Conservation (phyloP, 2,797 vertebrate species). For the Hippoglossus hippoglossus region DNA sequence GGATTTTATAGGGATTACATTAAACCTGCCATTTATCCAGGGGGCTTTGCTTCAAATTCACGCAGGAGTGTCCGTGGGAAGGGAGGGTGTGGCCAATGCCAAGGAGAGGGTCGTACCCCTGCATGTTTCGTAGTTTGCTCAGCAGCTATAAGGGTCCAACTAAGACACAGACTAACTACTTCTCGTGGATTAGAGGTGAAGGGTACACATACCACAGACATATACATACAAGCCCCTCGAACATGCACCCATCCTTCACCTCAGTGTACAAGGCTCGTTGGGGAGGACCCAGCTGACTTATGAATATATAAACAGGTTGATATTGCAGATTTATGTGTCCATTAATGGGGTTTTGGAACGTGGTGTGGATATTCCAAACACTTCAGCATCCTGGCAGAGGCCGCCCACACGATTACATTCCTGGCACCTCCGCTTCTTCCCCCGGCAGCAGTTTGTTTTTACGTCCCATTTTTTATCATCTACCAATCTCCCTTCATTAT, state of each 20-base stretch:
- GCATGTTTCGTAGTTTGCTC: slow-evolving; percentile 61
- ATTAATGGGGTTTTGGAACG: slow-evolving; percentile 74
- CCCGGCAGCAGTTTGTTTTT: slow-evolving; percentile 56
- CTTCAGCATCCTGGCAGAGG: slow-evolving; percentile 61
- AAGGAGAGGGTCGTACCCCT: slow-evolving; percentile 50
- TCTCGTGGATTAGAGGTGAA: slow-evolving; percentile 56
- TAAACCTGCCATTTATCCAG: slow-evolving; percentile 84
- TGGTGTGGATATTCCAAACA: slow-evolving; percentile 71
- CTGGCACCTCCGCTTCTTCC: slow-evolving; percentile 60
- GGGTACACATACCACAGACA: slow-evolving; percentile 62
- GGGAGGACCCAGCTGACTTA: slow-evolving; percentile 56
- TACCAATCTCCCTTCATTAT: slow-evolving; percentile 56
- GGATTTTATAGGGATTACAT: slow-evolving; percentile 85
- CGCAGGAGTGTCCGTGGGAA: slow-evolving; percentile 71
- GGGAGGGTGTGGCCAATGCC: slow-evolving; percentile 61
- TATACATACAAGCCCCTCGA: slow-evolving; percentile 19
- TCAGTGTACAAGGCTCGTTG: slow-evolving; percentile 21
- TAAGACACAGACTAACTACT: slow-evolving; percentile 62
- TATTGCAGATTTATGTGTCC: slow-evolving; percentile 69
- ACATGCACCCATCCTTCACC: slow-evolving; percentile 22
- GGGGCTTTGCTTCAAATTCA: slow-evolving; percentile 77
- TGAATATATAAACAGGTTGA: slow-evolving; percentile 73
- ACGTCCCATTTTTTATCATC: slow-evolving; percentile 48
- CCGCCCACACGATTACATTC: slow-evolving; percentile 65
- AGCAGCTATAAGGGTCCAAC: slow-evolving; percentile 48